These are phyloP conservation scores for Gastrophysa polygoni DNA, from an alignment of 2,888 invertebrate species.

Conservation along the genomic window DNA sequence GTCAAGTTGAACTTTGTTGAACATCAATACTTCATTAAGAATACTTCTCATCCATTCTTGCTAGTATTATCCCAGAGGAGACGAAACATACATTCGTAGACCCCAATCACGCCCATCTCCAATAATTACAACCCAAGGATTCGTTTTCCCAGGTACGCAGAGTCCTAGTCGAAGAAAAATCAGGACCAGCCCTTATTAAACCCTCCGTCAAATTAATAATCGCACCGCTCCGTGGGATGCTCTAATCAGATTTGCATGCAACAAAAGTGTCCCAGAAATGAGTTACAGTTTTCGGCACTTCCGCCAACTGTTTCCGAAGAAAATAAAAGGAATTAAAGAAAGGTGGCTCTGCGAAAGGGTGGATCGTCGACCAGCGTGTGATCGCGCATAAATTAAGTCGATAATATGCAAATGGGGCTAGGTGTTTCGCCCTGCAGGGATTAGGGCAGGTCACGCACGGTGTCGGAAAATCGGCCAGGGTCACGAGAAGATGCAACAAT, in stretches of 20 bases:
- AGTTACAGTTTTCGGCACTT: constrained; percentile 42
- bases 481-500: no score
- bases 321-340: not conserved
- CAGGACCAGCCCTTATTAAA: not conserved
- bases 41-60: no score
- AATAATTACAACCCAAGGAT: not conserved
- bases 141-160: not conserved
- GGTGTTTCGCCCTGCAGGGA: constrained; percentile 50
- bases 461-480: not conserved
- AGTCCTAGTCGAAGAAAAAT: not conserved
- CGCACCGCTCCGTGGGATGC: not conserved
- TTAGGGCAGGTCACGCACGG: constrained; percentile 7
- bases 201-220: not conserved
- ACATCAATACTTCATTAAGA: no score
- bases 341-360: constrained; percentile 34
- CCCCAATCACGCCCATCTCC: not conserved
- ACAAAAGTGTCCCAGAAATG: constrained; percentile 51
- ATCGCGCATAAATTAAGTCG: constrained; percentile 52
- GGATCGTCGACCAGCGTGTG: constrained; percentile 38
- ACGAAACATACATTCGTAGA: no score
- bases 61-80: no score
- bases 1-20: no score
- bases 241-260: constrained; percentile 33
- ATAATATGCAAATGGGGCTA: constrained; percentile 48
- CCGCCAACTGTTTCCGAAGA: constrained; percentile 25